Conservation (phyloP, 2,888 invertebrate genomes). For the Seira ritae region DNA sequence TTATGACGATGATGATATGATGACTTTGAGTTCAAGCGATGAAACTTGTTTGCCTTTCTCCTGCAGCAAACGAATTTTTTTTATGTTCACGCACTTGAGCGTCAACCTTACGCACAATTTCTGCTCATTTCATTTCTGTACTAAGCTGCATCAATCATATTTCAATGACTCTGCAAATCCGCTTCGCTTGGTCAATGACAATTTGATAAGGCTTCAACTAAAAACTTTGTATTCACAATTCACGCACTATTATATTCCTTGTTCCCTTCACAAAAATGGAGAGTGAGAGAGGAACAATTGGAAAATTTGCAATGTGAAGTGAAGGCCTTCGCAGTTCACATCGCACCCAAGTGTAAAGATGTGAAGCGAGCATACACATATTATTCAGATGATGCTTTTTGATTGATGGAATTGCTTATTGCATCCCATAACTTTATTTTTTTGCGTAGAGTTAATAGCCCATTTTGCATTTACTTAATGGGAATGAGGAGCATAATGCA, state of each 20-base stretch:
- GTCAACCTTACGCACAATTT: slow-evolving; percentile 12
- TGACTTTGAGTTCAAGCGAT: not conserved
- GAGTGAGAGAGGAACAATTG: not conserved
- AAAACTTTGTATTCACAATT: slow-evolving; percentile 1
- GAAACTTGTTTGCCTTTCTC: slow-evolving; percentile 14
- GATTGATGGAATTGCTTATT: slow-evolving; percentile 9
- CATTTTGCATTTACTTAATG: slow-evolving; percentile 13
- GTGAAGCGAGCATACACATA: no score
- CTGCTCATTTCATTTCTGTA: not conserved
- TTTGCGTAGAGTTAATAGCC: not conserved
- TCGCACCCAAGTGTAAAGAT: not conserved
- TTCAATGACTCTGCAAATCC: not conserved
- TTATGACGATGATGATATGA: no score
- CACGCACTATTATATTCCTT: not conserved
- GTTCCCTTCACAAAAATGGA: not conserved
- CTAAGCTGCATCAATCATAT: slow-evolving; percentile 11
- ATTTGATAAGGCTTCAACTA: not conserved
- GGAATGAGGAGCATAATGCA: not conserved
- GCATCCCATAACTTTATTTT: not conserved
- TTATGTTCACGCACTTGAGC: slow-evolving; percentile 14
- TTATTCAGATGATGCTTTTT: no score
- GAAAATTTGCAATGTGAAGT: not conserved
- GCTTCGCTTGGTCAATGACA: slow-evolving; percentile 10
- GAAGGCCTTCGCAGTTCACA: slow-evolving; percentile 3
- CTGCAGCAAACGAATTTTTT: not conserved